Evolutionary conservation across 2,888 invertebrate genomes (phyloP), one percentile per base, ranked within the genome.

Genomic region (Ptycholaimellus sp.): DNA sequence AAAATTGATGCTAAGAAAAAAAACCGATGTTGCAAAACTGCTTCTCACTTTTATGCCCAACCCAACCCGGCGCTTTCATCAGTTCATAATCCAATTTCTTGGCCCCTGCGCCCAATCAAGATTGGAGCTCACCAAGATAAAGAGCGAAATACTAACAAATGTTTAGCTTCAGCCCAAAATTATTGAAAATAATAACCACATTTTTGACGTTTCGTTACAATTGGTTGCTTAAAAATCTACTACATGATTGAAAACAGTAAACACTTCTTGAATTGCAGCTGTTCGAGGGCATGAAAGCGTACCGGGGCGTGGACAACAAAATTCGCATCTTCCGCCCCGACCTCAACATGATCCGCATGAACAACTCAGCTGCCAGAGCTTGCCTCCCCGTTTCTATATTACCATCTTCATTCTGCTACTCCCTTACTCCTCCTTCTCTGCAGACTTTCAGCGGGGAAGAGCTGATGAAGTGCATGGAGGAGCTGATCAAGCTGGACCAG

Each of bases 251-350:
- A n/a, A n/a, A n/a, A n/a, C n/a, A n/a, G n/a, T n/a, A n/a, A n/a
- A n/a, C n/a, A n/a, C n/a, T n/a, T n/a, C n/a, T n/a, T n/a, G n/a
- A n/a, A n/a, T n/a, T n/a, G n/a, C n/a, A 93, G 85, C 66, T 90
- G 44, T 96, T 96, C 59, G 96, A 96, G 69, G 96, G 96, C 37
- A 71, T 90, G 72, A 96, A 96, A 64, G 90, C 87, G 0, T 96
- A 80, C 63, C 70, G 85, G 48, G 85, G 90, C 7, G 70, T 72
- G 11, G 90, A 96, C 63, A 79, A 77, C 39, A 75, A 73, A 63
- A 78, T 96, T 47, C 69, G 90, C 47, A 65, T 96, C 53, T 96
- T 96, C 64, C 73, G 96, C 35, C 93, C 93, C 1, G 77, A 85
- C 37, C 65, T 82, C 58, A 96, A 96, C 60, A 82, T 93, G 79